Evolutionary conservation across 53 echinoderm and acorn worm species (phyloP).

Genomic region (Pentamera pediparva): DNA sequence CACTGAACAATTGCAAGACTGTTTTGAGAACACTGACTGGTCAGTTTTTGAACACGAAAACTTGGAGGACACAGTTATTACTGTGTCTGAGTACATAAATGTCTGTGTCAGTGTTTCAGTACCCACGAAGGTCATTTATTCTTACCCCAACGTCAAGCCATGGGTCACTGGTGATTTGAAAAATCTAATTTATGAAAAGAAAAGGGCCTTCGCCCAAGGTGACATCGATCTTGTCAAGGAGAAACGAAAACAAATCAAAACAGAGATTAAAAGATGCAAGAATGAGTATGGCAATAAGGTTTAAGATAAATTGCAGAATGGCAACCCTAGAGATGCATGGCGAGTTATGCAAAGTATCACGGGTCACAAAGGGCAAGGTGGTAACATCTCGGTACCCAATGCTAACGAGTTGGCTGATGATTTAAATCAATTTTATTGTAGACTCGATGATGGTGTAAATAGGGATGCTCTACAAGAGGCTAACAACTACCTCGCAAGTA

Average conservation of each 20-base stretch:
- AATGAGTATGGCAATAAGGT: neutral
- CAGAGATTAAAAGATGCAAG: neutral
- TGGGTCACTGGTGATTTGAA: neutral
- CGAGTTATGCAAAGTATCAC: neutral
- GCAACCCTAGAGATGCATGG: neutral
- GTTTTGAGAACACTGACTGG: slow-evolving; percentile 32
- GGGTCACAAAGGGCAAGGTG: neutral
- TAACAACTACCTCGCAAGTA: neutral
- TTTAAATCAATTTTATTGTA: neutral
- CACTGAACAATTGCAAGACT: slow-evolving; percentile 15
- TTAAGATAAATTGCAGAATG: neutral
- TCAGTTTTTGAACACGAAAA: neutral
- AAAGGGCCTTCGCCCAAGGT: neutral
- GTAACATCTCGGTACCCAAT: neutral
- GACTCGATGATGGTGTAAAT: neutral
- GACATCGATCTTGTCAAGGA: neutral
- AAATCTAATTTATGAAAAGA: neutral
- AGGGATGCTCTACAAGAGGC: neutral
- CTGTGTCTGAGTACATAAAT: neutral
- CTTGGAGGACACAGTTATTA: neutral
- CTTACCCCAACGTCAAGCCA: neutral
- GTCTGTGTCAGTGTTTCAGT: neutral
- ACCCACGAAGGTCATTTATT: neutral
- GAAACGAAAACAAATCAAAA: neutral
- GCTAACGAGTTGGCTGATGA: neutral